These are phyloP conservation scores for Ichneumoninae sp. DNA, from an alignment of 2,888 invertebrate genomes.

Conservation along the genomic window DNA sequence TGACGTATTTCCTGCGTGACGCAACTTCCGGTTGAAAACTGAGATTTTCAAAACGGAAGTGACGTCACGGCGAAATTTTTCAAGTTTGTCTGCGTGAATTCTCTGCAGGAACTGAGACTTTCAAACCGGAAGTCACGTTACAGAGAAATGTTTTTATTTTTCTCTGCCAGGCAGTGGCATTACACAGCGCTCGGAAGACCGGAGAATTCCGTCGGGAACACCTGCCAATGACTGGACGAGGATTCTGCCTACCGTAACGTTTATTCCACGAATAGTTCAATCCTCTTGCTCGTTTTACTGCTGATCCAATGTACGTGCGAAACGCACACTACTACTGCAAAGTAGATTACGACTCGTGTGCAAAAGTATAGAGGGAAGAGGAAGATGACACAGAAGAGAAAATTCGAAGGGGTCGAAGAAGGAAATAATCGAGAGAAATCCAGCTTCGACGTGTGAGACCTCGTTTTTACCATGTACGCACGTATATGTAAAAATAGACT, in stretches of 20 bases:
- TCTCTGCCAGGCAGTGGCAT: not conserved
- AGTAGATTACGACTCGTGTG: not conserved
- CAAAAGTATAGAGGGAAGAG: not conserved
- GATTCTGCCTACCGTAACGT: not conserved
- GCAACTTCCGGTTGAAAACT: too few relatives aligned
- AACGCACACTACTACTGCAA: not conserved
- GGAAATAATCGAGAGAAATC: constrained; percentile 32
- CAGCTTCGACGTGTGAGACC: constrained; percentile 20
- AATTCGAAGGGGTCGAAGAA: constrained; percentile 13
- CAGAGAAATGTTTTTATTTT: not conserved
- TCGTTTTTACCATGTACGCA: not conserved
- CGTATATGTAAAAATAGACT: not conserved
- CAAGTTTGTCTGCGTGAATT: too few relatives aligned
- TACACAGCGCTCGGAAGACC: not conserved
- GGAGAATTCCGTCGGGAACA: not conserved
- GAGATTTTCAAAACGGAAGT: too few relatives aligned
- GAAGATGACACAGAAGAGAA: not conserved
- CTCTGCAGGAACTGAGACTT: too few relatives aligned
- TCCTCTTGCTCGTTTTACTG: not conserved
- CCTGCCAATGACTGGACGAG: constrained; percentile 3
- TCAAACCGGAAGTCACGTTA: too few relatives aligned
- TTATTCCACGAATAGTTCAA: constrained; percentile 13
- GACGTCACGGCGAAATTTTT: too few relatives aligned
- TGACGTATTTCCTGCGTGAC: too few relatives aligned
- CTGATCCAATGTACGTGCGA: not conserved